Evolutionary conservation across 2,888 invertebrate species (phyloP).

Genomic region (Yponomeuta malinellus): DNA sequence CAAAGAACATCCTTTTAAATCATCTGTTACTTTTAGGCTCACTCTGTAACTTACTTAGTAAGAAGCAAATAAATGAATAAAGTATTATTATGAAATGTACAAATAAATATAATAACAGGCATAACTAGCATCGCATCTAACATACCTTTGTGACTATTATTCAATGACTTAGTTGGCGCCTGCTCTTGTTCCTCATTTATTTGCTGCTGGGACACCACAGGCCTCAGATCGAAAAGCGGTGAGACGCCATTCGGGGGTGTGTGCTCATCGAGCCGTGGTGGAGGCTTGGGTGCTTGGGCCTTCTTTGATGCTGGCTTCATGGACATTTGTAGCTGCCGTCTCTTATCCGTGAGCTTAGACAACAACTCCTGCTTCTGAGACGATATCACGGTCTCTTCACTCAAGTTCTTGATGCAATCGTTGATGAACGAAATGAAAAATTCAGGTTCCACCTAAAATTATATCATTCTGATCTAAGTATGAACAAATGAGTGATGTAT

Average conservation of each 20-base stretch:
- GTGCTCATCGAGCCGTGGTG: slow-evolving; percentile 56
- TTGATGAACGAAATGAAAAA: slow-evolving; percentile 83
- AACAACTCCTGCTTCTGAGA: slow-evolving; percentile 79
- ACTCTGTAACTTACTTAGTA: too few relatives aligned
- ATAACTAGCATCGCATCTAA: too few relatives aligned
- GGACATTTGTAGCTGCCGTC: slow-evolving; percentile 70
- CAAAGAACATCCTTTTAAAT: too few relatives aligned
- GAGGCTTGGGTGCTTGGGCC: slow-evolving; percentile 61
- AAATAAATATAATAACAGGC: too few relatives aligned
- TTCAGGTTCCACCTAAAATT: slow-evolving; percentile 79
- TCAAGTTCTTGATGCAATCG: slow-evolving; percentile 79
- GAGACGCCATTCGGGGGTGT: slow-evolving; percentile 68
- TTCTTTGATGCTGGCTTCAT: slow-evolving; percentile 55
- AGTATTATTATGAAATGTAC: too few relatives aligned
- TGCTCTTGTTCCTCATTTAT: slow-evolving; percentile 56
- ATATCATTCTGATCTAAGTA: slow-evolving; percentile 17
- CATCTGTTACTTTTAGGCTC: too few relatives aligned
- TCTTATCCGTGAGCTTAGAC: slow-evolving; percentile 78
- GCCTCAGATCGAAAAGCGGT: slow-evolving; percentile 63
- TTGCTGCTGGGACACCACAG: slow-evolving; percentile 66
- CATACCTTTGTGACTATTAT: slow-evolving; percentile 39
- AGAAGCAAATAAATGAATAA: too few relatives aligned
- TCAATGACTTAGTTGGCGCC: slow-evolving; percentile 43
- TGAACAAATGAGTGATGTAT: not conserved
- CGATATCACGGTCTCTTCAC: slow-evolving; percentile 52